phyloP scores from a whole-genome alignment of 2,113 vertebrate genomes.

The Felis catus region F.catus_Fca126_mat1.0 CM031411.1:37321001-37321500 shows the following conservation, averaged over 20 bases:
- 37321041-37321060: neutral
- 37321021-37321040: neutral
- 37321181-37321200: neutral
- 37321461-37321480: constrained; percentile 24
- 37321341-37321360: neutral
- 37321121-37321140: constrained; percentile 8
- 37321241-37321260: constrained; percentile 23
- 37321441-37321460: neutral
- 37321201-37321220: neutral
- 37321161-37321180: neutral
- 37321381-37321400: neutral
- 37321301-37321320: neutral
- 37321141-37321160: neutral
- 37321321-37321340: neutral
- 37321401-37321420: neutral
- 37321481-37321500: neutral
- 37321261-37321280: neutral
- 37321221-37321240: neutral
- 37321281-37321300: neutral
- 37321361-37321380: neutral
- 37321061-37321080: neutral
- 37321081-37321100: neutral
- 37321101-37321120: neutral
- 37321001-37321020: neutral
- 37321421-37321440: neutral